These are phyloP conservation scores for Drosophila bunnanda DNA, from an alignment of 2,888 invertebrate genomes.

Conservation along the genomic window DNA sequence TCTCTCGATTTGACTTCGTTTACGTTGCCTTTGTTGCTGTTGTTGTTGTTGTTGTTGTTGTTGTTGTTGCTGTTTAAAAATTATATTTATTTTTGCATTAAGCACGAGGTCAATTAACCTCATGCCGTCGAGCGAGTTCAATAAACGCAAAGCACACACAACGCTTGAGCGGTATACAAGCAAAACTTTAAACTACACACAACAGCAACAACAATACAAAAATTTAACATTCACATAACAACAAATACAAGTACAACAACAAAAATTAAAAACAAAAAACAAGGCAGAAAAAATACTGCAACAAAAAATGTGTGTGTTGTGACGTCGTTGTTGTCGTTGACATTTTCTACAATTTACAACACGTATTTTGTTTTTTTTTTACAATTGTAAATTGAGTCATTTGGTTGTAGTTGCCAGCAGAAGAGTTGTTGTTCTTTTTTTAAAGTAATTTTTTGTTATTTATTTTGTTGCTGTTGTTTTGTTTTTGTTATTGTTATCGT, in stretches of 20 bases:
- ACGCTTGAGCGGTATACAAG: conserved; percentile 16
- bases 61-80: conserved; percentile 64
- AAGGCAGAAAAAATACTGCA: conserved; percentile 15
- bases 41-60: conserved; percentile 48
- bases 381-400: conserved; percentile 81
- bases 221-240: conserved; percentile 57
- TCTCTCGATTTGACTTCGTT: neutral
- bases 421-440: conserved; percentile 19
- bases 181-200: conserved; percentile 54
- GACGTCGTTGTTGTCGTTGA: conserved; percentile 65
- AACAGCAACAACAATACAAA: neutral
- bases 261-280: neutral
- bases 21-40: conserved; percentile 27
- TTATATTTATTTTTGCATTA: conserved; percentile 81
- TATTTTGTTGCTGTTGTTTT: conserved; percentile 6
- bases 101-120: conserved; percentile 84
- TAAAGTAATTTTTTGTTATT: conserved; percentile 6
- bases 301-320: conserved; percentile 48
- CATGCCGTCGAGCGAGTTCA: conserved; percentile 79
- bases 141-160: conserved; percentile 76
- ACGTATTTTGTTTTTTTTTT: conserved; percentile 70
- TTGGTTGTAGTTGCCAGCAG: conserved; percentile 56
- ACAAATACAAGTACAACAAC: conserved; percentile 17
- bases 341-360: conserved; percentile 74
- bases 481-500: conserved; percentile 43